Base-by-base conservation (phyloP, 2,113 vertebrate genomes). In the Steatornis caripensis region DNA sequence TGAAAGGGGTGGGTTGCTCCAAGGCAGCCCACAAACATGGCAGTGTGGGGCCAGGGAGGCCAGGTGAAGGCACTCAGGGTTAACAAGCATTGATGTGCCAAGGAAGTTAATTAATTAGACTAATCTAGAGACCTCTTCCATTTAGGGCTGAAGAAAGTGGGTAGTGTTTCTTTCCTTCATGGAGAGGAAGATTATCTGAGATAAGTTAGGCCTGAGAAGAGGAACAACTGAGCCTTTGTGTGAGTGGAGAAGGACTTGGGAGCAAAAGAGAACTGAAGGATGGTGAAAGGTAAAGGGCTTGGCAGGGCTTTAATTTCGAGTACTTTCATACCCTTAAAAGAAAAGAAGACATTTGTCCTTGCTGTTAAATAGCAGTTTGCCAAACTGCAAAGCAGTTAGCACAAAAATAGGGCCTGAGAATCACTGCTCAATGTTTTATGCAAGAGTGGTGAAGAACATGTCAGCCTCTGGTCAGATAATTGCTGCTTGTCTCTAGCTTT, bases 361-460 rank as follows among this genome's bases (percentile, higher is more conserved):
- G 36, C 53, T 49, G 34, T 53, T 61, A 74, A 88, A 58, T 3
- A 65, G 58, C 64, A 65, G 19, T 60, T 72, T 80, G 37, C n/a
- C 15, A 51, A 54, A 39, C 68, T 88, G 29, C 49, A 74, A 65
- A 84, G 43, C 39, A 64, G 55, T 55, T 87, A 74, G 77, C 20
- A 27, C 4, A 10, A 60, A 91, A 95, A 87, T n/a, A 91, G 78
- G 57, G 68, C 41, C 13, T 75, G 69, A 92, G 87, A 79, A 84
- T 48, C 48, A 27, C 23, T 43, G 53, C 49, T 91, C 84, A 53
- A 90, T 96, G 78, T 95, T 95, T 95, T 95, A 94, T 95, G 95
- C 61, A 92, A 85, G 79, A 95, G 85, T 0, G 66, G 85, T 93
- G 66, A 93, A 82, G 69, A 95, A 93, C 6, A 6, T 89, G 90